These are phyloP conservation scores for Geothlypis trichas DNA, from an alignment of 2,113 vertebrate species.

Conservation along the genomic window DNA sequence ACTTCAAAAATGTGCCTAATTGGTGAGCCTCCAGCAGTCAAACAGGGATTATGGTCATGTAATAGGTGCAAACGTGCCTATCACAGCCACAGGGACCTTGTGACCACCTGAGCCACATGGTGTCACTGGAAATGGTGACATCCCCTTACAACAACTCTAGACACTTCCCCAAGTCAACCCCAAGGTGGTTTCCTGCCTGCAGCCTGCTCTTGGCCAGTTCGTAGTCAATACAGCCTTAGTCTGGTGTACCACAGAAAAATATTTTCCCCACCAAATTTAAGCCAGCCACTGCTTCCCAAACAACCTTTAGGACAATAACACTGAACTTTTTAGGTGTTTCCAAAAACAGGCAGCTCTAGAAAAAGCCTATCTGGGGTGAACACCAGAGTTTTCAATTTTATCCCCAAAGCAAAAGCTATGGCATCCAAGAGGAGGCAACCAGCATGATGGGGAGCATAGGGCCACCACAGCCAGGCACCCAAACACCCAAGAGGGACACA, in stretches of 20 bases:
- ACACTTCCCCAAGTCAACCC: background rate
- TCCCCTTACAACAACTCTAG: background rate
- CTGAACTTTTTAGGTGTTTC: background rate
- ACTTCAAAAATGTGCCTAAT: background rate
- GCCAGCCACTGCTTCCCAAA: background rate
- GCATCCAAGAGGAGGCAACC: background rate
- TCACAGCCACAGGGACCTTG: background rate
- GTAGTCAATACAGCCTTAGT: background rate
- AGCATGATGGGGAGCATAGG: background rate
- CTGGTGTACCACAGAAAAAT: background rate
- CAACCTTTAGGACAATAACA: background rate
- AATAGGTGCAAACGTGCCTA: background rate
- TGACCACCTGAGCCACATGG: background rate
- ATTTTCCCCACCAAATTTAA: background rate
- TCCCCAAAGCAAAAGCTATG: background rate
- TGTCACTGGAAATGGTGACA: background rate
- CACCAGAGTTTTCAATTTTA: background rate
- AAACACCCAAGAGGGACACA: background rate
- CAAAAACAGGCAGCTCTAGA: background rate
- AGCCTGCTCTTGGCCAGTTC: background rate
- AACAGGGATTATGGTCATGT: background rate
- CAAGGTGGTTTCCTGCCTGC: background rate
- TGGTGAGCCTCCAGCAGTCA: background rate
- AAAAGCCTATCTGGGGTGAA: background rate
- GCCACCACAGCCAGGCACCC: background rate